These are phyloP conservation scores for Porites lobata DNA, from an alignment of 92 coral and sea anemone genomes.

Conservation along the genomic window DNA sequence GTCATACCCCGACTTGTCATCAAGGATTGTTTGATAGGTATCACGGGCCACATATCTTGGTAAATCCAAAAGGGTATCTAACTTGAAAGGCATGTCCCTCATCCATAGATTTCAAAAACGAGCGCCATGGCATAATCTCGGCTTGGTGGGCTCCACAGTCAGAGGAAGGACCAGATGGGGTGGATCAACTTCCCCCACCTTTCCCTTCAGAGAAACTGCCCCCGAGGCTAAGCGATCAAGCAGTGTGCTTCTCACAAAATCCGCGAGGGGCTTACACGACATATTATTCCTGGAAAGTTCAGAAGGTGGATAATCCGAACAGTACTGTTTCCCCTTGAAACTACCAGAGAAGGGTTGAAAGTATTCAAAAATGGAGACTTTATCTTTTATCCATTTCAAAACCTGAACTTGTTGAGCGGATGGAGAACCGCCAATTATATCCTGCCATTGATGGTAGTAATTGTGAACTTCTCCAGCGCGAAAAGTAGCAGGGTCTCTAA, in stretches of 20 bases:
- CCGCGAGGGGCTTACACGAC: no score
- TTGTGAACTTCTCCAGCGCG: constrained; percentile 41
- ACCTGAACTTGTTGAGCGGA: constrained; percentile 16
- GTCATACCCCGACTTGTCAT: no score
- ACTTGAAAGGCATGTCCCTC: neutral
- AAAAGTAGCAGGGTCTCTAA: constrained; percentile 28
- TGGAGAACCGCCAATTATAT: constrained; percentile 1
- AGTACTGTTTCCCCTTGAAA: neutral
- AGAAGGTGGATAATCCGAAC: constrained; percentile 6
- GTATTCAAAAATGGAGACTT: constrained; percentile 16
- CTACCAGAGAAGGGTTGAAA: constrained; percentile 1
- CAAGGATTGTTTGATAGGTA: constrained; percentile 35
- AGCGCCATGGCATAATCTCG: constrained; percentile 57
- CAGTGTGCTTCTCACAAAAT: no score
- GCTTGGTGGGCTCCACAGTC: constrained; percentile 16
- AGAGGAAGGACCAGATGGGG: no score
- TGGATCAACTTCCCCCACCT: no score
- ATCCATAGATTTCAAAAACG: constrained; percentile 56
- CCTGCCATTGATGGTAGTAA: constrained; percentile 11
- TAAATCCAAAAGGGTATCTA: no score
- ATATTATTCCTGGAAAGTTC: no score
- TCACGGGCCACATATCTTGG: neutral
- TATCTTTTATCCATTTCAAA: constrained; percentile 25
- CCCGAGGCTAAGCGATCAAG: no score
- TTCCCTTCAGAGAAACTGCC: no score